Conservation (phyloP, 1,140 invertebrate species). For the Sipha flava region DNA sequence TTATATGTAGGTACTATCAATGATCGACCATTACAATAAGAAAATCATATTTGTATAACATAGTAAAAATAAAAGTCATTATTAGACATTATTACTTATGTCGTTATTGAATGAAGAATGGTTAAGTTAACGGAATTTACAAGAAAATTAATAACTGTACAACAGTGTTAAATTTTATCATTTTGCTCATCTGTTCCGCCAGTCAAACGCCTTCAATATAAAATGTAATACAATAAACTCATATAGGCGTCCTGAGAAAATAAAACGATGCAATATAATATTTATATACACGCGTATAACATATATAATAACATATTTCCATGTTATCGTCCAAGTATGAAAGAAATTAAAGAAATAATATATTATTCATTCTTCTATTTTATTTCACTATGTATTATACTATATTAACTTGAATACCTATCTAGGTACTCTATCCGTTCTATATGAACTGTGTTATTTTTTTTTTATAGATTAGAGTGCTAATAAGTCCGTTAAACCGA, state of each 20-base stretch:
- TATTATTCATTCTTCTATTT: no score
- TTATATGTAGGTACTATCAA: no score
- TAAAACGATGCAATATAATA: not conserved
- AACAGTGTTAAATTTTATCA: not conserved
- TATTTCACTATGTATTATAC: no score
- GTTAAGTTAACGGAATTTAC: not conserved
- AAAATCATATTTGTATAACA: not conserved
- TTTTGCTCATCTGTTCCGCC: constrained; percentile 13
- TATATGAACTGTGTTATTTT: no score
- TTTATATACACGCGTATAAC: not conserved
- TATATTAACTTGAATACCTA: no score
- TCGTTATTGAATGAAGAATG: not conserved
- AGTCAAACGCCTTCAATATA: not conserved
- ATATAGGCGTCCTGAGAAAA: not conserved
- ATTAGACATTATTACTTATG: not conserved
- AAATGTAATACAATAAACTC: not conserved
- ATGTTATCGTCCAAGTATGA: not conserved
- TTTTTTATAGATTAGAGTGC: not conserved
- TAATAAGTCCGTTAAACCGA: not conserved
- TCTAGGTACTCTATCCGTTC: no score
- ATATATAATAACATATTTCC: not conserved
- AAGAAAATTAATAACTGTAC: constrained; percentile 9
- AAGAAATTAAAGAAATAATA: not conserved
- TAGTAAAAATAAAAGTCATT: not conserved
- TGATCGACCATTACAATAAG: not conserved